Conservation (phyloP, 2,113 vertebrate genomes). For the Vidua macroura region DNA sequence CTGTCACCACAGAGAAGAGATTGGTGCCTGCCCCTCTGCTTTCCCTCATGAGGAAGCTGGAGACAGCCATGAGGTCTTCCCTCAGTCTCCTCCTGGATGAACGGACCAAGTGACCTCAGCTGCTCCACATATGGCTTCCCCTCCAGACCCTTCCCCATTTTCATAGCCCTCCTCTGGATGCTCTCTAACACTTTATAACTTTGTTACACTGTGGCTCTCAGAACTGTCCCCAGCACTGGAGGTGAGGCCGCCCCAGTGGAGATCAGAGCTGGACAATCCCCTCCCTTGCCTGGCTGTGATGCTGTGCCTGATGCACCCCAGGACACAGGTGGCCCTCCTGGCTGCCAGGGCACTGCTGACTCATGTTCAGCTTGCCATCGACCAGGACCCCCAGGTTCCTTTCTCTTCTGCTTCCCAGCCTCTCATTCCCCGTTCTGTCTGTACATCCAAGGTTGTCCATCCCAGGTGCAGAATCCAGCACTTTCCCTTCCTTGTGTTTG, state of each 20-base stretch:
- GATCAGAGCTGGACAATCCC: background rate
- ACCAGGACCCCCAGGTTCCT: background rate
- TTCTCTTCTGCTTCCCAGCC: background rate
- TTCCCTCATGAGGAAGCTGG: background rate
- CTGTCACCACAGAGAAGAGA: background rate
- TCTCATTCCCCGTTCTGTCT: background rate
- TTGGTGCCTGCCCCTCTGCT: background rate
- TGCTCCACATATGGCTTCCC: background rate
- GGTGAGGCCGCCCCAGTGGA: background rate
- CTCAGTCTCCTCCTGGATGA: background rate
- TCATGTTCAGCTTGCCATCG: fast-evolving
- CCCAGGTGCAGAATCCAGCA: background rate
- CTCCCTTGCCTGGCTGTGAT: fast-evolving
- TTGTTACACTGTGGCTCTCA: background rate
- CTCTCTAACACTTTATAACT: background rate
- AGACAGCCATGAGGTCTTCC: background rate
- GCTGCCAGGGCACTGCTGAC: background rate
- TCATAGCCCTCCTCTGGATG: background rate
- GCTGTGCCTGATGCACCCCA: background rate
- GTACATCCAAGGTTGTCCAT: background rate
- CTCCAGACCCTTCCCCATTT: background rate
- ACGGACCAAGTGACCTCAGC: background rate
- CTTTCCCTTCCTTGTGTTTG: background rate
- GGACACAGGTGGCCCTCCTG: fast-evolving
- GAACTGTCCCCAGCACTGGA: fast-evolving